phyloP scores from a whole-genome alignment of 53 echinoderm and acorn worm genomes.

The Crossaster papposus region DNA sequence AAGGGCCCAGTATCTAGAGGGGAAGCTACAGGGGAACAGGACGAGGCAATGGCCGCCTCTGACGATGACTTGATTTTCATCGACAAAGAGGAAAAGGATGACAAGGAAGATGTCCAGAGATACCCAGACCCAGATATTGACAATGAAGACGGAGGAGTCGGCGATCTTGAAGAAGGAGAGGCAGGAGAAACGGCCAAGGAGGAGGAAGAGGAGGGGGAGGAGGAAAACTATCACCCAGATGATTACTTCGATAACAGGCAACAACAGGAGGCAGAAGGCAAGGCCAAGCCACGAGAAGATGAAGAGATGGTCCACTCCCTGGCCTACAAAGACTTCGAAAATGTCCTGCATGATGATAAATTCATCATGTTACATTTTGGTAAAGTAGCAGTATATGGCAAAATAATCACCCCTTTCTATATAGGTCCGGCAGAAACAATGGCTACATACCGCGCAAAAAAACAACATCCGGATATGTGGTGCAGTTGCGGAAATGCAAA shows the following conservation, averaged over 20 bases:
- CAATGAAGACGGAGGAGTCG: slow-evolving; percentile 27
- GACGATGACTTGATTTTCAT: slow-evolving; percentile 17
- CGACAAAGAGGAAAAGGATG: neutral
- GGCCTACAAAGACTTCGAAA: neutral
- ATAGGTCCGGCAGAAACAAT: no score
- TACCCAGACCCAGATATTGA: slow-evolving; percentile 43
- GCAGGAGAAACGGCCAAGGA: neutral
- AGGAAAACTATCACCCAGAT: neutral
- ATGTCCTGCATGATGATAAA: neutral
- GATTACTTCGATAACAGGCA: neutral
- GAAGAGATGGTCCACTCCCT: neutral
- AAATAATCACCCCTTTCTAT: no score
- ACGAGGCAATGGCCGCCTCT: neutral
- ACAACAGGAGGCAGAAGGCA: neutral
- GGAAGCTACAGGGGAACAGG: neutral
- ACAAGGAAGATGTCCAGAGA: neutral
- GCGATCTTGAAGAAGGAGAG: neutral
- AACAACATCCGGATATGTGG: no score
- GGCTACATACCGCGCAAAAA: no score
- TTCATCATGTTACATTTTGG: slow-evolving; percentile 5
- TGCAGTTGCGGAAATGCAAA: no score
- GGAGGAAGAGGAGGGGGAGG: neutral
- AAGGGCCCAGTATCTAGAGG: neutral
- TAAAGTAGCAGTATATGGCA: neutral
- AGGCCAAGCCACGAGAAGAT: neutral